phyloP scores from a whole-genome alignment of 1,140 invertebrate species.

The Cherax quadricarinatus region DNA sequence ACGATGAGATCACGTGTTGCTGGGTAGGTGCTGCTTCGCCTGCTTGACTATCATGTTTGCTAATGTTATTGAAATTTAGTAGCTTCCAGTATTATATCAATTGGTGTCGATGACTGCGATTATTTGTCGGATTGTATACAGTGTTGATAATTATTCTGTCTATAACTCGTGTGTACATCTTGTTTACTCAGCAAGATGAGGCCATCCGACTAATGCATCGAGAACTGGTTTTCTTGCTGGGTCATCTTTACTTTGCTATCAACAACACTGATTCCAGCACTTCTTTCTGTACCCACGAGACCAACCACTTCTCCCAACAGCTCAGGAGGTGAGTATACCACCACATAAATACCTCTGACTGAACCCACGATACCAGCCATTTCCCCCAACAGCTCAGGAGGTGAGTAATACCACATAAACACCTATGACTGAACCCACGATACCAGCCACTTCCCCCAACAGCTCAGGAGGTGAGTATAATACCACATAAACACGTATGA shows the following conservation, averaged over 20 bases:
- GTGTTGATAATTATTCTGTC: too few species aligned
- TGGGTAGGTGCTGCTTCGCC: too few species aligned
- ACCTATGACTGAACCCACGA: neutral
- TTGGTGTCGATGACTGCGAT: too few species aligned
- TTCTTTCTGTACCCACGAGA: neutral
- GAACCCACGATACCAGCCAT: neutral
- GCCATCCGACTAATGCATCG: neutral
- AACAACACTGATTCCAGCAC: neutral
- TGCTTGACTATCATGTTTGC: too few species aligned
- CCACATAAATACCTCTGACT: neutral
- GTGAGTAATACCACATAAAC: too few species aligned
- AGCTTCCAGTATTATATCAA: too few species aligned
- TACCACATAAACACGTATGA: too few species aligned
- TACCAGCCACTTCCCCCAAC: neutral
- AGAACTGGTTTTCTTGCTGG: neutral
- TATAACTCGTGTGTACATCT: too few species aligned
- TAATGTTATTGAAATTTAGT: too few species aligned
- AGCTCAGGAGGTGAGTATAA: neutral
- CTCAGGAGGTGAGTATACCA: neutral
- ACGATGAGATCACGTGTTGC: too few species aligned
- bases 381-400: neutral
- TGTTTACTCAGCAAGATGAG: neutral
- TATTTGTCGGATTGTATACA: too few species aligned
- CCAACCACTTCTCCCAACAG: neutral
- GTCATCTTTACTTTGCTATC: constrained; percentile 6